Evolutionary conservation across 1,140 invertebrate species (phyloP).

Genomic region (Eupristina koningsbergeri): DNA sequence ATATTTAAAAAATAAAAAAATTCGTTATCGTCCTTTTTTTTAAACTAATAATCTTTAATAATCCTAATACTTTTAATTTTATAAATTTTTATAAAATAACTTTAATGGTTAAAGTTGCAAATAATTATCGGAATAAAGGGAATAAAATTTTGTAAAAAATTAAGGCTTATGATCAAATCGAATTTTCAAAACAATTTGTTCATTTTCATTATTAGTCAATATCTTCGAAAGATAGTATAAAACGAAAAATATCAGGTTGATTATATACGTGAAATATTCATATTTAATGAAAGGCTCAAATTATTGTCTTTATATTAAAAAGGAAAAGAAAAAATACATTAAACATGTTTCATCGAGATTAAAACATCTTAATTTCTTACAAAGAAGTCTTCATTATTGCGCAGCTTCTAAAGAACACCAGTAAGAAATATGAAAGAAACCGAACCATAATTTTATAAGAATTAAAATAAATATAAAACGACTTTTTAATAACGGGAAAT

Average conservation of each 20-base stretch:
- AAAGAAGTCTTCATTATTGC: slow-evolving; percentile 20
- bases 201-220: not conserved
- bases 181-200: not conserved
- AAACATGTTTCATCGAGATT: slow-evolving; percentile 14
- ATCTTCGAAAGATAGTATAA: not conserved
- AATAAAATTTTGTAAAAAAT: not conserved
- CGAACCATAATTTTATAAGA: slow-evolving; percentile 30
- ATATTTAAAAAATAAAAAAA: not conserved
- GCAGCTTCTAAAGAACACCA: not conserved
- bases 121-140: too few relatives aligned
- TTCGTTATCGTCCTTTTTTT: not conserved
- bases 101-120: too few relatives aligned
- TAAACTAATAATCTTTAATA: too few relatives aligned
- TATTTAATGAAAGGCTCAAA: not conserved
- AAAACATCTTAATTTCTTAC: slow-evolving; percentile 35
- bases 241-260: not conserved
- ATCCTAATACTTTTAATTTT: not conserved
- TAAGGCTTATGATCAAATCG: not conserved
- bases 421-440: slow-evolving; percentile 24
- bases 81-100: not conserved
- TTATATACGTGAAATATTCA: slow-evolving; percentile 2
- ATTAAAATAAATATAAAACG: slow-evolving; percentile 31
- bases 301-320: slow-evolving; percentile 15
- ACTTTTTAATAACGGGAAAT: slow-evolving; percentile 35
- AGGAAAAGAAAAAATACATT: slow-evolving; percentile 33